Evolutionary conservation across 2,113 vertebrate species (phyloP).

Genomic region (Colossoma macropomum): DNA sequence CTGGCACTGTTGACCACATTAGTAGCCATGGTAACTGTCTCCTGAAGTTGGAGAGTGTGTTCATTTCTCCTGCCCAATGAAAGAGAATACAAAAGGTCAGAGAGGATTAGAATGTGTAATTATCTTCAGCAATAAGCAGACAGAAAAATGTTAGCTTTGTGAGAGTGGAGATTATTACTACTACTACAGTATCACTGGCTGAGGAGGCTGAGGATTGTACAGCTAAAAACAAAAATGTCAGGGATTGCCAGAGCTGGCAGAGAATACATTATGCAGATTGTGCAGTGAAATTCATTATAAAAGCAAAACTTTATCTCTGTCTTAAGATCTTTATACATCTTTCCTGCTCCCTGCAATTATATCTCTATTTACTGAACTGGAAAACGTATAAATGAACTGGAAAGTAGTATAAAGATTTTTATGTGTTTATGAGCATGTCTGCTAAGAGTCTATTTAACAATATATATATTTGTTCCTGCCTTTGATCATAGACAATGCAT

Average conservation of each 20-base stretch:
- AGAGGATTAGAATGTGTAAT: constrained; percentile 8
- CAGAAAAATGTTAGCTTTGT: neutral
- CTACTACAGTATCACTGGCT: neutral
- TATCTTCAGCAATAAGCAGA: constrained; percentile 13
- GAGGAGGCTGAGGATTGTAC: neutral
- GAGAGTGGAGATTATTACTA: neutral
- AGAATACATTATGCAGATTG: neutral
- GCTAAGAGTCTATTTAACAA: no score
- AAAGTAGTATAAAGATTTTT: no score
- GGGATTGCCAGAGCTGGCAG: neutral
- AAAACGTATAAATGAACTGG: no score
- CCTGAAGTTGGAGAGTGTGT: constrained; percentile 59
- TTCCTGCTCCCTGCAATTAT: no score
- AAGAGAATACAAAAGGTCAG: constrained; percentile 43
- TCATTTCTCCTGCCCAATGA: constrained; percentile 52
- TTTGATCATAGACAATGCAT: no score
- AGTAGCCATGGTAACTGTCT: constrained; percentile 69
- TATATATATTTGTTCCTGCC: no score
- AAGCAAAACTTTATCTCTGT: neutral
- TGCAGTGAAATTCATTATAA: neutral
- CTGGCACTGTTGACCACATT: constrained; percentile 55
- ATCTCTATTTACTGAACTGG: no score
- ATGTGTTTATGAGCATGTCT: no score
- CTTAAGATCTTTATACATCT: neutral
- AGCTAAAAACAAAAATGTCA: neutral